These are phyloP conservation scores for Alaudala cheleensis DNA, from an alignment of 2,113 vertebrate species.

Conservation along the genomic window DNA sequence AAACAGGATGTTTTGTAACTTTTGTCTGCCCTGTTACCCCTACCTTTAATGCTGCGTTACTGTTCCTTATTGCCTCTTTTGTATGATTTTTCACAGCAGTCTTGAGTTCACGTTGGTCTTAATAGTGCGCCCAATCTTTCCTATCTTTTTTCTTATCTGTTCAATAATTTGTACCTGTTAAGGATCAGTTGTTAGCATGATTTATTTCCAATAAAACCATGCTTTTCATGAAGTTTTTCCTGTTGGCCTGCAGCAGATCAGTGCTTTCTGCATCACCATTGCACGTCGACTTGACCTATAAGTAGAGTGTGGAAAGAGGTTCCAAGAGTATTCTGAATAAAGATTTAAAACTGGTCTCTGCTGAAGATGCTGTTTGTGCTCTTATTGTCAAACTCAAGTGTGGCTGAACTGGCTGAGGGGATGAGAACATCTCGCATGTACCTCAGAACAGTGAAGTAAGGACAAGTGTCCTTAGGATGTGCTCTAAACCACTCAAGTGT, in stretches of 20 bases:
- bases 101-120: background rate
- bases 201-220: conserved; percentile 64
- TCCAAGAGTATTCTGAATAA: background rate
- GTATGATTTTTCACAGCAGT: background rate
- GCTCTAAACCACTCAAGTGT: background rate
- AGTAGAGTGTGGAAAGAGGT: background rate
- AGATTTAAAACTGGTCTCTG: background rate
- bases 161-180: conserved; percentile 35
- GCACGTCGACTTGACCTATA: background rate
- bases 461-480: background rate
- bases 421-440: background rate
- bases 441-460: background rate
- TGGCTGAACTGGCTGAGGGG: background rate
- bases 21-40: background rate
- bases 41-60: background rate
- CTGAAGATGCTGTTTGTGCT: background rate
- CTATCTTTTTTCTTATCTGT: background rate
- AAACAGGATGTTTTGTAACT: background rate
- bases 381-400: background rate
- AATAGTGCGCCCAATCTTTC: background rate
- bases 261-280: background rate
- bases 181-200: conserved; percentile 27
- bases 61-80: background rate
- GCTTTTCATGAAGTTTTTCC: background rate
- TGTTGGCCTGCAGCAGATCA: background rate